These are phyloP conservation scores for Halcyon smyrnensis DNA, from an alignment of 2,797 vertebrate genomes.

Conservation along the genomic window DNA sequence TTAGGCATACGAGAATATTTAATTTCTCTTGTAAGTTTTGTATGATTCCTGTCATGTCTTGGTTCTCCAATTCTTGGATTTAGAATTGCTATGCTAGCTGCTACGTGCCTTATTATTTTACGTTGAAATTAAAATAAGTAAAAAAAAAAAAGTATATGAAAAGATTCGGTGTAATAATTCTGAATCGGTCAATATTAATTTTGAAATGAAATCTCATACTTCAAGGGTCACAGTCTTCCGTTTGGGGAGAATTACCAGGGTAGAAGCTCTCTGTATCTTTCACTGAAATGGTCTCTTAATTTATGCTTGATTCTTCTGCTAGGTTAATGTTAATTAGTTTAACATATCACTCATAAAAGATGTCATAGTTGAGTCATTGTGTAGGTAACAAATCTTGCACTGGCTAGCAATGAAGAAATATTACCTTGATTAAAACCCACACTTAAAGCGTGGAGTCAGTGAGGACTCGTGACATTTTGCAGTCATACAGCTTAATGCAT, in stretches of 20 bases:
- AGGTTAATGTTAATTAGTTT: constrained; percentile 64
- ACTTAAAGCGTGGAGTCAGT: not conserved
- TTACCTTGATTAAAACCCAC: constrained; percentile 43
- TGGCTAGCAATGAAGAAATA: constrained; percentile 58
- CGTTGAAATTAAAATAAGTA: not conserved
- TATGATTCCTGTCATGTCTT: not conserved
- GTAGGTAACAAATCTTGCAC: constrained; percentile 58
- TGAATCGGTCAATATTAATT: not conserved
- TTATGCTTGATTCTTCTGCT: constrained; percentile 40
- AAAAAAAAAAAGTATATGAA: not conserved
- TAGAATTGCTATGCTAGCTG: not conserved
- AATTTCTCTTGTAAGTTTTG: not conserved
- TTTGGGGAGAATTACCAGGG: not conserved
- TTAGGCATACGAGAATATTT: not conserved
- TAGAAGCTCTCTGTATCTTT: not conserved
- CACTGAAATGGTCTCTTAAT: constrained; percentile 28
- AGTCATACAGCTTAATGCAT: constrained; percentile 44
- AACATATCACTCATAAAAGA: constrained; percentile 57
- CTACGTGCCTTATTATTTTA: not conserved
- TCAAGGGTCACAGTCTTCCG: not conserved
- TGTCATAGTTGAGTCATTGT: constrained; percentile 49
- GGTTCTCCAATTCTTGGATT: not conserved
- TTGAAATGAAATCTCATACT: not conserved
- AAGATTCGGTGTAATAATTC: not conserved
- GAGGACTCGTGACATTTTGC: constrained; percentile 35